Base-by-base conservation (phyloP, 2,797 vertebrate species). In the Eremophila alpestris region DNA sequence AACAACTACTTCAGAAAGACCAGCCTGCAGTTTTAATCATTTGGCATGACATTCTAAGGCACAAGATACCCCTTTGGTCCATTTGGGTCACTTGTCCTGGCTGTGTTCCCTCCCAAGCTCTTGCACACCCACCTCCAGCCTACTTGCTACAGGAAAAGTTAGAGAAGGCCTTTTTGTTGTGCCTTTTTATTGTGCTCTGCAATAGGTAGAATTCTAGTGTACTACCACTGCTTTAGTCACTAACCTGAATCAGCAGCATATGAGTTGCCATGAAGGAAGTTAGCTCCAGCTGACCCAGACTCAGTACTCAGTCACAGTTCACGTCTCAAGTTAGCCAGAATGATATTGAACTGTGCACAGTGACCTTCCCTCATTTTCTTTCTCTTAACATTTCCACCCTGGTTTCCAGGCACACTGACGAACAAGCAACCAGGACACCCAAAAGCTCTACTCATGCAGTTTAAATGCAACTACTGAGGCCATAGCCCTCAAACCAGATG, bases 191-290 rank as follows among this genome's bases (percentile, higher is more conserved):
- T 38, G 38, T 38, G 45, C 23, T 79, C 34, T 43, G 36, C 45
- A 67, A 7, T 11, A 75, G 43, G 4, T 58, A 30, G 34, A 65
- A 40, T 21, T 20, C 2, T 1, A 11, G 17, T 26, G 22, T 4
- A 5, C 11, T 29, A 27, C 5, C 45, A 10, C 36, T 2, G 0
- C 4, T 84, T 75, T 8, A 74, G 51, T 30, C 43, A 36, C 32
- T 26, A 29, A 38, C 11, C 38, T 17, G 14, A 34, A 83, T 5
- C 38, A 83, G 68, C 30, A 83, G 34, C 9, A 3, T 5, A 21
- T 0, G 2, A 67, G 46, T 77, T 59, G 24, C 0, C 0, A 51
- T 9, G n/a, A 55, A 64, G 30, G 34, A 69, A 49, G 14, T 17
- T 6, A n/a, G 16, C 17, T 86, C 32, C n/a, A 32, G 3, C 34